Percentiles rank a stretch among this genome's conserved stretches.
Evolutionary conservation across 2,888 invertebrate species (phyloP).

Genomic region (Ischnura elegans): DNA sequence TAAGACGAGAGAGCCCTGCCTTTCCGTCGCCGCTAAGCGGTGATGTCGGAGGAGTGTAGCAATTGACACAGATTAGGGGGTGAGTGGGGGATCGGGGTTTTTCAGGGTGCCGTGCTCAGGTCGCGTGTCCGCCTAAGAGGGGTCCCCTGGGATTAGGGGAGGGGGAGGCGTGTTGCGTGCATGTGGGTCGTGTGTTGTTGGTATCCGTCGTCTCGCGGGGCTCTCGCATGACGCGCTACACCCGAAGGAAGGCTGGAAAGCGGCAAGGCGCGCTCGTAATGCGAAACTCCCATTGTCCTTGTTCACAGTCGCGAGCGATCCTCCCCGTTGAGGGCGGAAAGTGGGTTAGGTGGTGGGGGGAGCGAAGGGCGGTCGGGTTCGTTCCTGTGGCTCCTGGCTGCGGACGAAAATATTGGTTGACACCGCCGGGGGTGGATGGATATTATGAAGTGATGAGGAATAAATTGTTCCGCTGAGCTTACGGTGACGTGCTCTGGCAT

Average conservation of each 20-base stretch:
- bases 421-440: not conserved
- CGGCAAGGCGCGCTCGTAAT: not conserved
- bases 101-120: not conserved
- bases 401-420: not conserved
- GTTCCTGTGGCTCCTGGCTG: not conserved
- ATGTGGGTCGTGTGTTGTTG: not conserved
- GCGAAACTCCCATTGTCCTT: slow-evolving; percentile 22
- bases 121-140: slow-evolving; percentile 24
- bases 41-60: not conserved
- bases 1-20: no score
- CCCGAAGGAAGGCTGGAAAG: slow-evolving; percentile 27
- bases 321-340: not conserved
- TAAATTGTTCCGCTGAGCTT: not conserved
- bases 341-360: not conserved
- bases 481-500: not conserved
- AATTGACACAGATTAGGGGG: not conserved
- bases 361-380: not conserved
- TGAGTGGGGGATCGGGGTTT: not conserved
- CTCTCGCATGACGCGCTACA: slow-evolving; percentile 25
- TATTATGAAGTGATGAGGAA: not conserved
- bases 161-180: not conserved
- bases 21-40: not conserved
- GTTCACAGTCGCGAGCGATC: not conserved
- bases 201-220: not conserved
- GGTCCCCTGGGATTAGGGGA: not conserved